Base-by-base conservation (phyloP, 30 jellyfish, hydroid and myxozoan genomes). In the Phacellophora camtschatica region DNA sequence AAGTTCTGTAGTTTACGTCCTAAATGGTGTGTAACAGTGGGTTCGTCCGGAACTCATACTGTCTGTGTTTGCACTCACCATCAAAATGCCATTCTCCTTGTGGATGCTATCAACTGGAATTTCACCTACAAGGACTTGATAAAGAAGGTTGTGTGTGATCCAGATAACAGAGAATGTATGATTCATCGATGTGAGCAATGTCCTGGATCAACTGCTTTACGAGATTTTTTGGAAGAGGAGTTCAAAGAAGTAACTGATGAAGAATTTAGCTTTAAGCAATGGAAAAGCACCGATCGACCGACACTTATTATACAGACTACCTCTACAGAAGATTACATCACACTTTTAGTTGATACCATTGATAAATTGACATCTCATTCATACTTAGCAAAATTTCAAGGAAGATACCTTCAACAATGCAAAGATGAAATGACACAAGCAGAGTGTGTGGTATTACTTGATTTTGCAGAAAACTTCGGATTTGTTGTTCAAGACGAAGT, bases 31-130 rank as follows among this genome's bases (percentile, higher is more conserved):
- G 42, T 81, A 16, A 30, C 81, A 31, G 95, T 86, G 32, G 95
- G 95, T 23, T 42, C 74, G 11, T 87, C 89, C 10, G 97, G 97
- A 7, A 88, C 96, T 13, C 90, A 81, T 39, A 78, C 86, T 68
- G 97, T 80, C 51, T 88, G 97, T 51, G 95, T 81, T 13, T 88
- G 97, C 67, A 71, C 95, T 29, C 39, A 29, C 24, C 97, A 88
- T 73, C 88, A 87, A 61, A 78, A 65, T 69, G 84, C 59, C 49
- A 41, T 39, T 23, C 70, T 80, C 55, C 56, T 88, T 74, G 63
- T 88, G 36, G 48, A 33, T 30, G 73, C 86, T 2, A 53, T 81
- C 12, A 56, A 57, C 22, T 24, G 51, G 34, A 69, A 64, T 20
- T 59, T 65, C 23, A 34, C 35, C 15, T 35, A 42, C 69, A 69